These are phyloP conservation scores for Elysia crispata DNA, from an alignment of 2,888 invertebrate genomes.

Conservation along the genomic window DNA sequence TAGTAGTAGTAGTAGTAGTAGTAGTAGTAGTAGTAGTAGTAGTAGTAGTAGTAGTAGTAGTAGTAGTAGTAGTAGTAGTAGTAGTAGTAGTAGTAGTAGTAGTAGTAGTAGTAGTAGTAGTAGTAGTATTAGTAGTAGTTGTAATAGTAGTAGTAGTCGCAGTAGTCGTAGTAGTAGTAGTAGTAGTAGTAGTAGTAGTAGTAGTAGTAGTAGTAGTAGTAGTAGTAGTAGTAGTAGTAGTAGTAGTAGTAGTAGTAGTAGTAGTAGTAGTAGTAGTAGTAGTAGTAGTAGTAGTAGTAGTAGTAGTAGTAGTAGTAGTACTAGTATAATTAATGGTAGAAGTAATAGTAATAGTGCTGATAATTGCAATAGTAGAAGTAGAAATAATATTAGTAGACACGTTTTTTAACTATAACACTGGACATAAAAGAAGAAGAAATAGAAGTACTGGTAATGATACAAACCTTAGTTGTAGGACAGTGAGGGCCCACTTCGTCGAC, in stretches of 20 bases:
- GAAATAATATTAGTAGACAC: not conserved
- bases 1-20: constrained; percentile 21
- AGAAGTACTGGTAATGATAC: no score
- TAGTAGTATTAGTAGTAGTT: not conserved
- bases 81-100: no score
- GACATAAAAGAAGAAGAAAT: no score
- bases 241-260: not conserved
- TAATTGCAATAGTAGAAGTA: not conserved
- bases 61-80: no score
- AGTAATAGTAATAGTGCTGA: no score
- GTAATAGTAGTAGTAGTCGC: not conserved
- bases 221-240: not conserved
- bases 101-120: no score
- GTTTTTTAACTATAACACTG: no score
- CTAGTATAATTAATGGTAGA: not conserved
- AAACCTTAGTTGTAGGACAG: no score
- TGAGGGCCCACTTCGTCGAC: no score
- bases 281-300: not conserved
- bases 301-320: not conserved
- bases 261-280: not conserved
- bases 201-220: constrained; percentile 16
- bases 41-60: constrained; percentile 33
- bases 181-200: constrained; percentile 15
- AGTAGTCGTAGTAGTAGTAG: constrained; percentile 13
- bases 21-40: constrained; percentile 31